Evolutionary conservation across 2,888 invertebrate species (phyloP), one percentile per base, ranked within the genome.

Genomic region (Eueremaeus valkanovi): DNA sequence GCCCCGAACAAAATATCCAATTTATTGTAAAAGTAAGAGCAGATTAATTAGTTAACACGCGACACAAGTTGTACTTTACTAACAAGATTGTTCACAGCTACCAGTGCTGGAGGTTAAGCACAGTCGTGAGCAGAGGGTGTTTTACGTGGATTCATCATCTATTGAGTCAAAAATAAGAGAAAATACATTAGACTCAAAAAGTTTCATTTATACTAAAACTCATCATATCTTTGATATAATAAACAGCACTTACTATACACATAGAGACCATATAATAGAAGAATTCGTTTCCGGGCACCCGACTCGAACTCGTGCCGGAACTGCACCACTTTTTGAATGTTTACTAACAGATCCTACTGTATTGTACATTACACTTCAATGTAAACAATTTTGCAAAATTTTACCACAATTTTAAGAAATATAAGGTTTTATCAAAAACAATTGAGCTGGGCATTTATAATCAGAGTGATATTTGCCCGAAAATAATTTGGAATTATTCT

Each of bases 1-100:
- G 33, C 63, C 33, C 31, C 11, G 11, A 58, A 24, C n/a, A 55
- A 58, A 58, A 33, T 63, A 29, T 31, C 33, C 33, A 63, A 63
- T 63, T 63, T 63, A 63, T 63, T 63, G 31, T 29, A 11, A 13
- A 63, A 63, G 11, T 63, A 36, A 33, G 63, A 63, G 63, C 21
- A 63, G 33, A 63, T 63, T 63, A 63, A 63, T 63, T 63, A 63
- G 36, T n/a, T 29, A 29, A 63, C 63, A 63, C 63, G 63, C 63
- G 63, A 63, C 33, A 63, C 33, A 63, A 63, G 16, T n/a, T n/a
- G n/a, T n/a, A n/a, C 29, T 29, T 9, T 16, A 21, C 33, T 63
- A 63, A 33, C 33, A 29, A 58, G 58, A 63, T 16, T 31, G 63
- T 33, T 63, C 33, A 63, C 33, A 63, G 21, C 63, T 63, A 63